Percentiles rank a stretch among this genome's conserved stretches.
phyloP scores from a whole-genome alignment of 1,140 invertebrate genomes.

The Cotesia typhae region DNA sequence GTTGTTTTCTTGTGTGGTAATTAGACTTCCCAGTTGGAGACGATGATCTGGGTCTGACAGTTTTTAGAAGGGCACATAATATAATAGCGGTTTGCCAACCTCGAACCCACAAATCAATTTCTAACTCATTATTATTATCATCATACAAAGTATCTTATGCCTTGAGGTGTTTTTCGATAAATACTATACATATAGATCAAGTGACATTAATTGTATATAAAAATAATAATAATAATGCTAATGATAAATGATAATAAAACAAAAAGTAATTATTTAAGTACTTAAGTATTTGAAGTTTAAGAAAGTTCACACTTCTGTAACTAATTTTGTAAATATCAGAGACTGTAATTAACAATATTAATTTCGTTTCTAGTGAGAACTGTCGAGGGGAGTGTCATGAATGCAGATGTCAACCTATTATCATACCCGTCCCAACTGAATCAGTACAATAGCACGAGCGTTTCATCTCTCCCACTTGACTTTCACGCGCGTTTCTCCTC shows the following conservation, averaged over 20 bases:
- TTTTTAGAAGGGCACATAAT: constrained; percentile 41
- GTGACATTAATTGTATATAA: no score
- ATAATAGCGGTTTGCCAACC: constrained; percentile 42
- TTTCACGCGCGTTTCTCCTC: constrained; percentile 21
- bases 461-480: constrained; percentile 32
- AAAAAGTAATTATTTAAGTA: no score
- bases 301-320: background rate
- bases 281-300: no score
- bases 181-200: background rate
- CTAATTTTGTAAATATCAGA: constrained; percentile 27
- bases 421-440: constrained; percentile 47
- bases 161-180: background rate
- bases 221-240: no score
- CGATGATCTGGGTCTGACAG: constrained; percentile 54
- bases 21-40: constrained; percentile 50
- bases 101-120: constrained; percentile 55
- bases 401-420: constrained; percentile 67
- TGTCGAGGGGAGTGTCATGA: constrained; percentile 57
- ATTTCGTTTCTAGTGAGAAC: constrained; percentile 55
- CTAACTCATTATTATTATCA: constrained; percentile 42
- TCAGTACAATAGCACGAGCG: constrained; percentile 14
- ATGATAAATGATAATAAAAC: background rate
- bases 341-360: constrained; percentile 63
- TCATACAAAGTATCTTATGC: constrained; percentile 33
- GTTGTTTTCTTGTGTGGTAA: constrained; percentile 38